Conservation (phyloP, 2,113 vertebrate species). For the Laterallus jamaicensis region DNA sequence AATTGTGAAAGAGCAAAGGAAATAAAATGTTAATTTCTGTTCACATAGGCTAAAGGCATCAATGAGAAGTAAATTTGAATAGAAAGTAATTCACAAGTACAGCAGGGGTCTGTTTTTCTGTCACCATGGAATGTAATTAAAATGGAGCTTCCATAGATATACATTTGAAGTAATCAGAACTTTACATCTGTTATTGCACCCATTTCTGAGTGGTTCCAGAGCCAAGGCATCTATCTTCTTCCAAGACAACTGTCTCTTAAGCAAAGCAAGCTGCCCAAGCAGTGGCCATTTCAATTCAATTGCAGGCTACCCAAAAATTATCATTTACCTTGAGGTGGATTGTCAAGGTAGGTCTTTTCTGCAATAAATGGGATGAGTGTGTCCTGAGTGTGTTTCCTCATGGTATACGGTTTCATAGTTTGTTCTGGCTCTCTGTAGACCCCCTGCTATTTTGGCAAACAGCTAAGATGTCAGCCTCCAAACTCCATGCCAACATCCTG, state of each 20-base stretch:
- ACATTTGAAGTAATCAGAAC: slow-evolving; percentile 36
- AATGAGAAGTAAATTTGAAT: slow-evolving; percentile 66
- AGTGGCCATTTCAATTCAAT: not conserved
- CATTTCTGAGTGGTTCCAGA: slow-evolving; percentile 26
- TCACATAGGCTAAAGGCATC: slow-evolving; percentile 23
- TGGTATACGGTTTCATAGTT: not conserved
- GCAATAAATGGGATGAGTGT: not conserved
- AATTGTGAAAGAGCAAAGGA: not conserved
- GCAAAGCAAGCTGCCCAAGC: not conserved
- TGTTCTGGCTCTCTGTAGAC: not conserved
- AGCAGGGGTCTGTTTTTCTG: slow-evolving; percentile 67
- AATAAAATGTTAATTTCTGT: slow-evolving; percentile 26
- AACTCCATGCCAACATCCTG: not conserved
- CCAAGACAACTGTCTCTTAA: not conserved
- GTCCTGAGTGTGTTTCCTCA: not conserved
- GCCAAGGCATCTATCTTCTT: not conserved
- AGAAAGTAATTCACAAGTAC: slow-evolving; percentile 71
- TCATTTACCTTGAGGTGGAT: not conserved
- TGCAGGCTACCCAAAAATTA: not conserved
- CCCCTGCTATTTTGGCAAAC: not conserved
- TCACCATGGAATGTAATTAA: slow-evolving; percentile 55
- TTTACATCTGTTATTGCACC: slow-evolving; percentile 35
- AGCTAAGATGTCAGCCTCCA: not conserved
- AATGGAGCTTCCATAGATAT: not conserved
- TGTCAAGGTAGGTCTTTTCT: not conserved